phyloP scores from a whole-genome alignment of 1,140 invertebrate species.

The Atta texana region DNA sequence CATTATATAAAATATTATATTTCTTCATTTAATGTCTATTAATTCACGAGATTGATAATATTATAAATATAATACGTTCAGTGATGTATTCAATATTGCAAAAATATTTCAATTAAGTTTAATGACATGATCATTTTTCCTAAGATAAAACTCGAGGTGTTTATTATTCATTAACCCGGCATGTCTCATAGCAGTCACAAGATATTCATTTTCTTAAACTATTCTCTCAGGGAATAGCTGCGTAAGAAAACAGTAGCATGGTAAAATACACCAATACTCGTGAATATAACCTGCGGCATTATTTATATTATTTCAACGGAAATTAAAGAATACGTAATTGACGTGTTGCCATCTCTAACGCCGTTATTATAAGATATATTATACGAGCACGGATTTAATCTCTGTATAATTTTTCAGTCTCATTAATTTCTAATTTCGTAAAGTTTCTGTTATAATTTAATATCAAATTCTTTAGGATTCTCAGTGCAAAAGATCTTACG shows the following conservation, averaged over 20 bases:
- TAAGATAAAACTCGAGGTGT: constrained; percentile 14
- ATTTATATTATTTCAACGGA: neutral
- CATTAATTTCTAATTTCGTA: neutral
- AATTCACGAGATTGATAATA: neutral
- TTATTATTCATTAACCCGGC: constrained; percentile 44
- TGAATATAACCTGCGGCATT: neutral
- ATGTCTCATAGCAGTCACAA: constrained; percentile 35
- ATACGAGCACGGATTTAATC: neutral
- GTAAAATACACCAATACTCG: neutral
- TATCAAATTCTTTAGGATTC: neutral
- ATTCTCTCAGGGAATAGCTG: constrained; percentile 3
- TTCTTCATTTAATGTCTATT: neutral
- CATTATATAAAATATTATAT: neutral
- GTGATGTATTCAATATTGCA: neutral
- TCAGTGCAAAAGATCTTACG: neutral
- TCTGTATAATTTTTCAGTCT: constrained; percentile 26
- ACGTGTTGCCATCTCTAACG: neutral
- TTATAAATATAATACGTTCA: neutral
- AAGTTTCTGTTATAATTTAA: neutral
- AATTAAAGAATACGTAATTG: constrained; percentile 6
- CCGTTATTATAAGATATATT: neutral
- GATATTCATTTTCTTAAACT: constrained; percentile 37
- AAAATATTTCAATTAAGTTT: constrained; percentile 44
- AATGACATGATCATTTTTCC: constrained; percentile 13
- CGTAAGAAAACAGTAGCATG: neutral